A percentile compares a stretch with the other conserved stretches of the same genome.
Evolutionary conservation across 2,113 vertebrate species (phyloP).

Genomic region (Rhynchomys soricoides): DNA sequence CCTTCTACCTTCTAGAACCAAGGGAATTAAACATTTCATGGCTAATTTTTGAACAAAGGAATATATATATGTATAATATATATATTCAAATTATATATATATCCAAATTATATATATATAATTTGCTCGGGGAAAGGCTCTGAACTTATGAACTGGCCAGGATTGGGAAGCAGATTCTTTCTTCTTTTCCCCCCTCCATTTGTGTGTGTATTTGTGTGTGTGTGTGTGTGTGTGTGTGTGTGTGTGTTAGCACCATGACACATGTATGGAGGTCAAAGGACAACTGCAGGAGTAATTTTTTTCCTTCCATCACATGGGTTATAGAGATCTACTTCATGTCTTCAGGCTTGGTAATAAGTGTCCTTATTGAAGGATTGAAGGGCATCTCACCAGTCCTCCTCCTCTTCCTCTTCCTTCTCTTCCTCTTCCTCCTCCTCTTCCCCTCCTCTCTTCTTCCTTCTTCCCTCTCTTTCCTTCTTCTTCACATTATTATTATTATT

Average conservation of each 20-base stretch:
- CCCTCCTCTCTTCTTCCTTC: no score
- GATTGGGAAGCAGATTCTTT: neutral
- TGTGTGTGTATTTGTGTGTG: neutral
- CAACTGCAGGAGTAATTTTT: neutral
- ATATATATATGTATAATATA: no score
- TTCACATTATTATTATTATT: neutral
- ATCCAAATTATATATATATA: no score
- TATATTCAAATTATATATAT: no score
- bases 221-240: neutral
- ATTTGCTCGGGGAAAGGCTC: neutral
- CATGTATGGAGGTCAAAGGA: neutral
- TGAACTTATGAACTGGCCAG: neutral
- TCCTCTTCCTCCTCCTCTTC: no score
- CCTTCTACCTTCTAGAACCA: neutral
- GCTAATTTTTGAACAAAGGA: slow-evolving; percentile 10
- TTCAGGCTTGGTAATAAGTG: neutral
- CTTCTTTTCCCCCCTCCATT: no score
- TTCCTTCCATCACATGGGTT: neutral
- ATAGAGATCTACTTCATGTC: neutral
- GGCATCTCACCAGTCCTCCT: neutral
- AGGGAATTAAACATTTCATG: neutral
- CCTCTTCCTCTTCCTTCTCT: no score
- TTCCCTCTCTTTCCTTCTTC: no score
- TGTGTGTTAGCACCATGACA: no score
- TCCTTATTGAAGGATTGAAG: neutral